phyloP scores from a whole-genome alignment of 2,888 invertebrate genomes.

The Parascotia fuliginaria region DNA sequence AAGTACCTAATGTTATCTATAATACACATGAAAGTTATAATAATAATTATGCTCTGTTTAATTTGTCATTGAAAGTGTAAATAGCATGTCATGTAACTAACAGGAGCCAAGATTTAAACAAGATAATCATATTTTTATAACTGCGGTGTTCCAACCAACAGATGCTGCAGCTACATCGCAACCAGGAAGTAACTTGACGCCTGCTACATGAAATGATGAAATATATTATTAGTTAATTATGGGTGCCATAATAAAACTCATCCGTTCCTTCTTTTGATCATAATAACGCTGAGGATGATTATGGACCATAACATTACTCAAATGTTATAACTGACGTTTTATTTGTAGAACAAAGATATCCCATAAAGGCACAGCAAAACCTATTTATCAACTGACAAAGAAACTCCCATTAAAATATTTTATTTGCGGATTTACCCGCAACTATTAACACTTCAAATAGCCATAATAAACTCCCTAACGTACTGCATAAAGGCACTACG shows the following conservation, averaged over 20 bases:
- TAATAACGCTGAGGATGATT: slow-evolving; percentile 26
- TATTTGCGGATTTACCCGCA: slow-evolving; percentile 13
- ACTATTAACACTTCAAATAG: slow-evolving; percentile 48
- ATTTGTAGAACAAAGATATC: neutral
- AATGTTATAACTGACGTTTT: slow-evolving; percentile 4
- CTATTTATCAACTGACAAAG: slow-evolving; percentile 9
- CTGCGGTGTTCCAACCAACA: neutral
- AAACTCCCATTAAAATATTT: slow-evolving; percentile 10
- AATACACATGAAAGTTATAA: no score
- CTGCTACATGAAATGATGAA: slow-evolving; percentile 51
- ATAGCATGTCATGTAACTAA: no score
- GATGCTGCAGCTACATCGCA: slow-evolving; percentile 31
- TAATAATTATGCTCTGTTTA: no score
- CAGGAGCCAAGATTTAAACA: neutral
- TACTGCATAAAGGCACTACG: slow-evolving; percentile 58
- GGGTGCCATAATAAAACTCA: slow-evolving; percentile 62
- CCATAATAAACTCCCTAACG: slow-evolving; percentile 55
- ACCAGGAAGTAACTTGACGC: slow-evolving; percentile 66
- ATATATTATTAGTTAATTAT: slow-evolving; percentile 58
- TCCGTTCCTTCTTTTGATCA: slow-evolving; percentile 66
- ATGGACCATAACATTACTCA: slow-evolving; percentile 3
- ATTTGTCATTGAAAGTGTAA: no score
- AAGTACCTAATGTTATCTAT: no score
- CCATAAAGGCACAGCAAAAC: neutral
- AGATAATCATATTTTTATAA: slow-evolving; percentile 15